Evolutionary conservation across 2,888 invertebrate genomes (phyloP).

Genomic region (Hydrotaea diabolus): DNA sequence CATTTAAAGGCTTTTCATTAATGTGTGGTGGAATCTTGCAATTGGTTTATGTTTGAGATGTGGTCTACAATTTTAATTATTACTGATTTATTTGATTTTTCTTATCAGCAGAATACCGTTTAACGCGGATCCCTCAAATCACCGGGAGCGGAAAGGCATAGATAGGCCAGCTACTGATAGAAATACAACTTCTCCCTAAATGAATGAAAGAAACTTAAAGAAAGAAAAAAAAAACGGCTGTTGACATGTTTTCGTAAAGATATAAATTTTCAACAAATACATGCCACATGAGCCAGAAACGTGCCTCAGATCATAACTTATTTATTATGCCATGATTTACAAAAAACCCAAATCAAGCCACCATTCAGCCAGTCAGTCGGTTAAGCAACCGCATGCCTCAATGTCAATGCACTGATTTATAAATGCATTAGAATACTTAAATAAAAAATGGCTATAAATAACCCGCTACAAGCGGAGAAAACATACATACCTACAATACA

Average conservation of each 20-base stretch:
- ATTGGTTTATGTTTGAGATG: too few species aligned
- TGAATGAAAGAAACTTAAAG: not conserved
- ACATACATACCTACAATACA: slow-evolving; percentile 8
- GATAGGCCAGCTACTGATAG: too few species aligned
- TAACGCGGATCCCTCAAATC: too few species aligned
- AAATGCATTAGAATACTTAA: slow-evolving; percentile 51
- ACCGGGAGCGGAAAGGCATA: not conserved
- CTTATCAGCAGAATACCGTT: too few species aligned
- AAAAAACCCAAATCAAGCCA: not conserved
- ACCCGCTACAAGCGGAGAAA: not conserved
- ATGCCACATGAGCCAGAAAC: slow-evolving; percentile 15
- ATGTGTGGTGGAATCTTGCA: too few species aligned
- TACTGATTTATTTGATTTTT: not conserved
- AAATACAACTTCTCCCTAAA: too few species aligned
- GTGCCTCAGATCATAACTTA: slow-evolving; percentile 46
- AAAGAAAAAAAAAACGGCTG: slow-evolving; percentile 17
- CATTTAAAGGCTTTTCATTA: too few species aligned
- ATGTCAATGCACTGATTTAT: slow-evolving; percentile 61
- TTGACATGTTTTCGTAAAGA: slow-evolving; percentile 28
- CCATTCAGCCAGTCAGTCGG: too few species aligned
- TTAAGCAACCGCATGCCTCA: not conserved
- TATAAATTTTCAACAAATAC: slow-evolving; percentile 26
- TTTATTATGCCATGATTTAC: slow-evolving; percentile 41
- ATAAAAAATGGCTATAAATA: slow-evolving; percentile 55
- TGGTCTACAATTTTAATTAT: not conserved